phyloP scores from a whole-genome alignment of 2,797 vertebrate genomes.

The Rhynchonycteris naso region DNA sequence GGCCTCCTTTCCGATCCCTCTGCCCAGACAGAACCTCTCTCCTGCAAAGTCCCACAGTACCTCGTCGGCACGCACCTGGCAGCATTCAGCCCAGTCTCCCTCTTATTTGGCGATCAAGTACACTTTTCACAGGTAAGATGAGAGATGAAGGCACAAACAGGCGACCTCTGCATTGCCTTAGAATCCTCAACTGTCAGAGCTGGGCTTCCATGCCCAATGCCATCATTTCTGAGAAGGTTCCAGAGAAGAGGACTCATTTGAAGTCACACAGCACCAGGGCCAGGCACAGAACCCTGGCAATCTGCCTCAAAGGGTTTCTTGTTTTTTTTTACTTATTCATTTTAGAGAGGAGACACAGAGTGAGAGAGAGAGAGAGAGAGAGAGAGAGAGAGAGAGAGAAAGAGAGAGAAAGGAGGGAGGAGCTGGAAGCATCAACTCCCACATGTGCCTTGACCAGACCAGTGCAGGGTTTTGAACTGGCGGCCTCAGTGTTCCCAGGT shows the following conservation, averaged over 20 bases:
- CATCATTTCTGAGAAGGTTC: constrained; percentile 24
- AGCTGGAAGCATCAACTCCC: too few species aligned
- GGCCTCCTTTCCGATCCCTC: neutral
- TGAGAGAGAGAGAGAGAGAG: too few species aligned
- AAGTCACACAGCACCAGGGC: neutral
- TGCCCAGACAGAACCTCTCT: neutral
- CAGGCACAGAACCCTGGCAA: constrained; percentile 16
- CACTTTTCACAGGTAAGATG: constrained; percentile 33
- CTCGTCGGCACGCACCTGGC: neutral
- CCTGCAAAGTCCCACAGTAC: neutral
- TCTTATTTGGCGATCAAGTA: neutral
- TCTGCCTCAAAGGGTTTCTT: constrained; percentile 38
- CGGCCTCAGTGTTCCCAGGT: too few species aligned
- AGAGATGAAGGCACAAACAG: neutral
- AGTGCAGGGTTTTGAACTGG: too few species aligned
- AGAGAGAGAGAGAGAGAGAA: too few species aligned
- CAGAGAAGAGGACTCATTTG: neutral
- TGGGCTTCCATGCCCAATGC: neutral
- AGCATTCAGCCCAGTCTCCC: neutral
- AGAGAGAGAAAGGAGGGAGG: too few species aligned
- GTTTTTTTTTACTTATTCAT: too few species aligned
- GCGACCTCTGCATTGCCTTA: constrained; percentile 8
- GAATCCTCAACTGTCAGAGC: constrained; percentile 40
- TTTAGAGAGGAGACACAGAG: too few species aligned
- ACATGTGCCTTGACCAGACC: too few species aligned